Conservation (phyloP, 2,888 invertebrate species). For the Drosophila quinaria region DNA sequence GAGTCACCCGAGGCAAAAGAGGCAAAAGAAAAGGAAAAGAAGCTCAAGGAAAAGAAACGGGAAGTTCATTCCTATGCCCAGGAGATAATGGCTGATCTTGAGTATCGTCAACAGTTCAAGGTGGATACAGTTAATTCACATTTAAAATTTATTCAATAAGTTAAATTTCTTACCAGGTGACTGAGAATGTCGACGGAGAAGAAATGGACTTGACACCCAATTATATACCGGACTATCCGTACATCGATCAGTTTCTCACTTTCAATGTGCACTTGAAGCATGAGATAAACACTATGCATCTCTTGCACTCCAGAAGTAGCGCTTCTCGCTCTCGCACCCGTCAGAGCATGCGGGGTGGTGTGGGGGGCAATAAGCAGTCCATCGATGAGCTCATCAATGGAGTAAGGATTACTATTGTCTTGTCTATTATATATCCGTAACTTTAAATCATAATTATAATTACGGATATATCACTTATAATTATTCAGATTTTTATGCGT, state of each 20-base stretch:
- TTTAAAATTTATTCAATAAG: no score
- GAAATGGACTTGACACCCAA: constrained; percentile 76
- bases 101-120: constrained; percentile 54
- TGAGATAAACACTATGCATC: constrained; percentile 19
- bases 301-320: constrained; percentile 3
- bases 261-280: constrained; percentile 44
- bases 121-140: constrained; percentile 15
- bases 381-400: constrained; percentile 74
- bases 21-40: background rate
- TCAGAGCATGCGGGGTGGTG: constrained; percentile 47
- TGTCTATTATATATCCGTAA: background rate
- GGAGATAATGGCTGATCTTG: constrained; percentile 43
- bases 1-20: rapidly evolving
- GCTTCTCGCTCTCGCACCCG: constrained; percentile 40
- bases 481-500: background rate
- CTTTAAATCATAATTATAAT: no score
- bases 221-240: constrained; percentile 22
- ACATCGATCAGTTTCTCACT: constrained; percentile 47
- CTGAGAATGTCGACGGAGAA: constrained; percentile 48
- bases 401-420: constrained; percentile 31
- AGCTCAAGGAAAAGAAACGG: constrained; percentile 21
- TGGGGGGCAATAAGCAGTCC: constrained; percentile 71
- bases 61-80: constrained; percentile 41
- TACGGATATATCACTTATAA: no score
- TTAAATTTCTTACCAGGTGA: constrained; percentile 37